Percentiles rank a stretch among this genome's conserved stretches.
Conservation (phyloP, 2,113 vertebrate genomes). For the Lontra canadensis region DNA sequence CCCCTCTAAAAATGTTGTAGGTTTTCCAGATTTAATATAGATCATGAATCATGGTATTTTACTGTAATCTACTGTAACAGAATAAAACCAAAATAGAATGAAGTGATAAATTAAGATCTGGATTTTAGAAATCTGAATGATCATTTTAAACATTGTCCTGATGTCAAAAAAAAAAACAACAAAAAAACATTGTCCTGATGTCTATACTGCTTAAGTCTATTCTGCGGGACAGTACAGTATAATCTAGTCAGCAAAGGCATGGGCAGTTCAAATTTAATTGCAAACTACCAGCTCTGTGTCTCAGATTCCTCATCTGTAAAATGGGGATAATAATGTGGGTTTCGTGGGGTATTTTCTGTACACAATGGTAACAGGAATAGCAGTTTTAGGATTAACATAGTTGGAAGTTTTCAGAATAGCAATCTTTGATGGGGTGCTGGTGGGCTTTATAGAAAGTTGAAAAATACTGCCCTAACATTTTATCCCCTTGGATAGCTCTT, state of each 20-base stretch:
- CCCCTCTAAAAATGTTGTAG: not conserved
- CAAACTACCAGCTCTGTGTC: not conserved
- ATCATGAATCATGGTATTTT: not conserved
- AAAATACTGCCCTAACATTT: conserved; percentile 50
- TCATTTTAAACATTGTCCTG: conserved; percentile 20
- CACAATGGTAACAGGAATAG: conserved; percentile 1
- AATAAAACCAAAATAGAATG: conserved; percentile 24
- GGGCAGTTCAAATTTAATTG: not conserved
- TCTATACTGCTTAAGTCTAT: not conserved
- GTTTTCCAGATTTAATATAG: not conserved
- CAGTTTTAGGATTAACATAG: not conserved
- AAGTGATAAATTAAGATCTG: conserved; percentile 32
- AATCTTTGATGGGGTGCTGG: not conserved
- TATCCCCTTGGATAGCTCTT: conserved; percentile 89
- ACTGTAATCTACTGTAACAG: not conserved
- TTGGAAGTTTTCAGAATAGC: conserved; percentile 33
- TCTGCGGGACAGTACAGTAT: not conserved
- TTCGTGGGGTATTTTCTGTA: not conserved
- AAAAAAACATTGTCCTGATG: not conserved
- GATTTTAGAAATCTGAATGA: conserved; percentile 47
- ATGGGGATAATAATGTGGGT: not conserved
- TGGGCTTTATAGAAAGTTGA: conserved; percentile 39
- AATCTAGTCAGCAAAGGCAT: not conserved
- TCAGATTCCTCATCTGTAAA: conserved; percentile 33
- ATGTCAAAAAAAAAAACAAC: not conserved